Base-by-base conservation (phyloP, 2,113 vertebrate genomes). In the Hippocampus comes region DNA sequence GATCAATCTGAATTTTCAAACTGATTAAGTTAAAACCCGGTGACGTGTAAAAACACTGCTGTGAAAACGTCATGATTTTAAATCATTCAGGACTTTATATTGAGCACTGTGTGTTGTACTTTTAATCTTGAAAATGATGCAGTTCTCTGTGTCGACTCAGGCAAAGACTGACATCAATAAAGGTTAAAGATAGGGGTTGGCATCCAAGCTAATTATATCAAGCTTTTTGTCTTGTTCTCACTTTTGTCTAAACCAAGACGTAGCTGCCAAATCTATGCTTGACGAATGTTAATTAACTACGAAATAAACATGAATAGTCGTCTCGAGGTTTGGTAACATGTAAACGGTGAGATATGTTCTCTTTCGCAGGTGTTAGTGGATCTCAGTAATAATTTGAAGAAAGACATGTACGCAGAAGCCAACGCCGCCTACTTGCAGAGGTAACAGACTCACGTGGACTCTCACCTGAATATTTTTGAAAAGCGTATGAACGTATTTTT, bases 311-410 rank as follows among this genome's bases (percentile, higher is more conserved):
- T 59, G 56, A 59, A 27, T 27, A 27, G 12, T 14, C 27, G 11
- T 27, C 56, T 27, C 23, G 27, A 59, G 23, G 56, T 59, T 59
- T 15, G 23, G 23, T 59, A 27, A 59, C 53, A n/a, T 55, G 21
- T 56, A 56, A 59, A 59, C 6, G 25, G 23, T 6, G 27, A 27
- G 25, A 15, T 59, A 3, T 34, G 0, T 61, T 38, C 6, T 61
- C 25, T 8, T 59, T 61, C 17, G 30, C 9, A 77, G 84, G 82
- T 88, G 76, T 70, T 98, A 88, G 94, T 97, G 63, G 96, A 99
- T 1, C 74, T 97, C 75, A 98, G 96, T 88, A 98, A 99, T 88
- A 98, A 97, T 81, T 80, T 93, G 66, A 96, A 91, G 85, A 92
- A 93, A 79, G 91, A 91, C 67, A 89, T 95, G 55, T 95, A 96